Evolutionary conservation across 2,797 vertebrate species (phyloP), one percentile per base, ranked within the genome.

Genomic region (Staurois parvus): DNA sequence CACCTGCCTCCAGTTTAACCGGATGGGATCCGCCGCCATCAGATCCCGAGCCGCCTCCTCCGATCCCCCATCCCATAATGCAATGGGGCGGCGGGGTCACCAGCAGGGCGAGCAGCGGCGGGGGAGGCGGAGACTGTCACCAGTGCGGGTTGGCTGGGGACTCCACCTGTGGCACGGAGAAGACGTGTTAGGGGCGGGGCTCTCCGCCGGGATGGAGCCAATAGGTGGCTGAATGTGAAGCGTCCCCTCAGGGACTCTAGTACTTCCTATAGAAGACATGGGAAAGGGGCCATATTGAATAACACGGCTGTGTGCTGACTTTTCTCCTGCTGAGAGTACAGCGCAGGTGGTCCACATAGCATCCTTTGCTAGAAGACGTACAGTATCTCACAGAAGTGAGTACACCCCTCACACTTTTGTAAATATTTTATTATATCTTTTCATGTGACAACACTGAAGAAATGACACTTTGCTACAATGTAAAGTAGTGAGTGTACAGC

Each of bases 1-100:
- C n/a, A 98, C 95, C 90, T 94, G 96, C 88, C 94, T 95, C 98
- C 98, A 99, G 85, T 90, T 91, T 29, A 93, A 91, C 79, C 90
- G 89, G 87, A 89, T 89, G 88, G 83, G 89, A 88, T 88, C 90
- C 82, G 89, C 91, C 86, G 80, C 75, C 88, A 80, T 86, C 88
- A 79, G 52, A 69, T 88, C 88, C 90, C 86, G 91, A 93, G 92
- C 85, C 79, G 67, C 79, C 84, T 76, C 73, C 84, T 94, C 94
- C 94, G 93, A 94, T 91, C 93, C 91, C 89, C 85, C 91, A 90
- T 89, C 92, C 94, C 94, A 94, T 91, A 94, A 92, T 90, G 91
- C 94, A 90, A 86, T 88, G 92, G 79, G 85, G 83, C 72, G 84
- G 81, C 84, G 75, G 81, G 82, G 86, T 84, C 84, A 79, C 34